These are phyloP conservation scores for Apeira syringaria DNA, from an alignment of 2,888 invertebrate genomes.

Conservation along the genomic window DNA sequence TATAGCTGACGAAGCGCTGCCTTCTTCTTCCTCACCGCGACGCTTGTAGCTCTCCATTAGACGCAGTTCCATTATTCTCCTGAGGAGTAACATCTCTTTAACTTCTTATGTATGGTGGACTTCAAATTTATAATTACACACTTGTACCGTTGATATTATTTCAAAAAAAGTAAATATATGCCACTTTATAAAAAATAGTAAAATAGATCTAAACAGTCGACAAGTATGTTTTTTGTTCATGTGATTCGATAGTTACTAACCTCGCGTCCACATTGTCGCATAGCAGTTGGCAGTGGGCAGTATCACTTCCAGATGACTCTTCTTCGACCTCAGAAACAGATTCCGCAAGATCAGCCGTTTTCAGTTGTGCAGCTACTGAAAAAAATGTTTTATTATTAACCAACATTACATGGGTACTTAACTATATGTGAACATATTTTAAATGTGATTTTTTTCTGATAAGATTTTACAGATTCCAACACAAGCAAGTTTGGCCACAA, in stretches of 20 bases:
- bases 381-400: slow-evolving; percentile 4
- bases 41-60: slow-evolving; percentile 77
- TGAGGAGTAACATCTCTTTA: slow-evolving; percentile 38
- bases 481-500: too few relatives aligned
- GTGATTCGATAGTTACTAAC: slow-evolving; percentile 46
- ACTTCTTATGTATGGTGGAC: too few relatives aligned
- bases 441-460: too few relatives aligned
- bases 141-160: too few relatives aligned
- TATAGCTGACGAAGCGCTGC: slow-evolving; percentile 96
- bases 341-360: slow-evolving; percentile 78
- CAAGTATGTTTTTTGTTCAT: too few relatives aligned
- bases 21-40: slow-evolving; percentile 87
- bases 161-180: too few relatives aligned
- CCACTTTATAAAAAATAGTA: too few relatives aligned
- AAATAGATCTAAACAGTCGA: too few relatives aligned
- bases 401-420: too few relatives aligned
- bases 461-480: too few relatives aligned
- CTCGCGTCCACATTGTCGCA: slow-evolving; percentile 78
- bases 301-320: slow-evolving; percentile 82
- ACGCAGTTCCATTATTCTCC: slow-evolving; percentile 86
- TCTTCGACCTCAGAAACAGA: slow-evolving; percentile 86
- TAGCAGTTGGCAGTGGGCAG: slow-evolving; percentile 73
- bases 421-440: too few relatives aligned
- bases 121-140: too few relatives aligned
- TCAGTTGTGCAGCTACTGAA: slow-evolving; percentile 66